A percentile compares a stretch with the other conserved stretches of the same genome.
These are phyloP conservation scores for Phyllostomus hastatus DNA, from an alignment of 2,113 vertebrate genomes.

Conservation along the genomic window DNA sequence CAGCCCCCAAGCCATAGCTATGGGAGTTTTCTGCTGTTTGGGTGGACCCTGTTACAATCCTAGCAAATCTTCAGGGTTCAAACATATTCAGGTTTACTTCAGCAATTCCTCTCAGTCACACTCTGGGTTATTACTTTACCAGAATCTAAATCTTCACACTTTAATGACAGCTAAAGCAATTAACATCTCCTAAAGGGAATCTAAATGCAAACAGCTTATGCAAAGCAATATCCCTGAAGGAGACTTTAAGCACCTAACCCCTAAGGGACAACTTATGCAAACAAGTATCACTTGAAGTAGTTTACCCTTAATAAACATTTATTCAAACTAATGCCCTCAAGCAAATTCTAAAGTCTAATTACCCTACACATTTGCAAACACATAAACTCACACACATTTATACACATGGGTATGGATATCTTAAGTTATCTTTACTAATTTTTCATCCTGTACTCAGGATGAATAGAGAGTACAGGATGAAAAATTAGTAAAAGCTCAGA, in stretches of 20 bases:
- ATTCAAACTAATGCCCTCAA: slow-evolving; percentile 56
- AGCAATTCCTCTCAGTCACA: slow-evolving; percentile 46
- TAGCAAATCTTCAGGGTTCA: slow-evolving; percentile 4
- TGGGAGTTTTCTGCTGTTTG: too few relatives aligned
- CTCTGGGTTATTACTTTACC: slow-evolving; percentile 67
- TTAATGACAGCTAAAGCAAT: slow-evolving; percentile 73
- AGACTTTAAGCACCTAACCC: slow-evolving; percentile 65
- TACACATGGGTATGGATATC: not conserved
- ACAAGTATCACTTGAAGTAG: slow-evolving; percentile 57
- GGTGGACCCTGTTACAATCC: too few relatives aligned
- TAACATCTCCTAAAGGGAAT: slow-evolving; percentile 71
- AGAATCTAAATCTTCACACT: slow-evolving; percentile 71
- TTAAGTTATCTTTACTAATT: not conserved
- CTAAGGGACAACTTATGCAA: slow-evolving; percentile 66
- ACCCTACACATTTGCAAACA: not conserved
- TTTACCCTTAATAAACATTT: slow-evolving; percentile 75
- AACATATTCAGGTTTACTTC: slow-evolving; percentile 56
- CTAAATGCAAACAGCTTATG: slow-evolving; percentile 73
- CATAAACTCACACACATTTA: not conserved
- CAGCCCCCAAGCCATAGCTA: too few relatives aligned
- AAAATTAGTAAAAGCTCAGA: not conserved
- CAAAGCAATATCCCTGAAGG: slow-evolving; percentile 68
- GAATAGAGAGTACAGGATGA: not conserved
- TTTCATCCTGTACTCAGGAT: not conserved
- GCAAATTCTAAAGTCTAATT: slow-evolving; percentile 33